Percentiles rank a stretch among this genome's conserved stretches.
These are phyloP conservation scores for Oithona nana DNA, from an alignment of 2,888 invertebrate genomes.

Conservation along the genomic window DNA sequence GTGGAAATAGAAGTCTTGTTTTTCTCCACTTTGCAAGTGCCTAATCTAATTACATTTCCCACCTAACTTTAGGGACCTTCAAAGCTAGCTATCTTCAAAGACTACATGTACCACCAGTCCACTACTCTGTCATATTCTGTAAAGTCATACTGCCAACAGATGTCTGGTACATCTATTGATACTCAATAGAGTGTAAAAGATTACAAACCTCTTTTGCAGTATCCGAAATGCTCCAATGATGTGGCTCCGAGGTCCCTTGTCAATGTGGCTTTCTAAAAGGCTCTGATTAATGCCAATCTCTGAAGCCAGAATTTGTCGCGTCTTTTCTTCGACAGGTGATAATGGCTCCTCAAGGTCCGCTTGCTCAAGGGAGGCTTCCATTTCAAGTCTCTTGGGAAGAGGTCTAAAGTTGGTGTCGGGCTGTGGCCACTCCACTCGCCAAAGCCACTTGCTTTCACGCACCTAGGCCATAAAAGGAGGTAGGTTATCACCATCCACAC, in stretches of 20 bases:
- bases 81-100: no score
- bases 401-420: constrained; percentile 1
- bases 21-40: no score
- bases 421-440: constrained; percentile 8
- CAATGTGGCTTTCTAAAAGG: constrained; percentile 36
- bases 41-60: no score
- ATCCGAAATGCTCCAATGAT: constrained; percentile 51
- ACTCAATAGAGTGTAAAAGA: no score
- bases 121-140: no score
- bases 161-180: no score
- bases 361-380: no score
- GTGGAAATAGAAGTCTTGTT: no score
- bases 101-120: no score
- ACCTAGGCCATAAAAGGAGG: background rate
- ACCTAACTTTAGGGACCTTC: no score
- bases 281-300: constrained; percentile 41
- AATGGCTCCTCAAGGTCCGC: background rate
- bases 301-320: constrained; percentile 34
- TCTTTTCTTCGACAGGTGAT: constrained; percentile 32
- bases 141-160: no score
- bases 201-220: constrained; percentile 33
- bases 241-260: constrained; percentile 40
- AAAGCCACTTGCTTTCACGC: background rate
- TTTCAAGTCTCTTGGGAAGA: background rate
- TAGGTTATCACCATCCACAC: background rate